Base-by-base conservation (phyloP, 2,113 vertebrate species). In the Euleptes europaea region DNA sequence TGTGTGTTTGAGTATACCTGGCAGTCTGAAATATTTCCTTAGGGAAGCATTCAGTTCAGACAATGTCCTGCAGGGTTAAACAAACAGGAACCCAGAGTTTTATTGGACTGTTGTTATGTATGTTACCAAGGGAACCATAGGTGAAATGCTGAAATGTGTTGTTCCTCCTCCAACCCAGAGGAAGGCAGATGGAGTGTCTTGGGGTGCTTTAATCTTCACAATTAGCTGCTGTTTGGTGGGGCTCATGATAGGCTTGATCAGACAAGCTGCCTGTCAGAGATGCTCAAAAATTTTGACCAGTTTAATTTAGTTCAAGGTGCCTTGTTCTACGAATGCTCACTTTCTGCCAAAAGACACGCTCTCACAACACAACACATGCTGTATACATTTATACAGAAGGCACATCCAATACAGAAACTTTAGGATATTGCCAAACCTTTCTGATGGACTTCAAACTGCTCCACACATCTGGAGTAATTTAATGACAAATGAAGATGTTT, bases 61-160 rank as follows among this genome's bases (percentile, higher is more conserved):
- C 90, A 87, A 89, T 88, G 91, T 93, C 92, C 91, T 94, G 89
- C 97, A 97, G 96, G 95, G 95, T 97, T 97, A 97, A 97, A 93
- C 95, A 96, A 96, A 96, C 90, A 96, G 92, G 96, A 94, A 95
- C 87, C 80, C 91, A 89, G 86, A 94, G 93, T 94, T 90, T 94
- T 92, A 91, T 84, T 86, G 92, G 92, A 89, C 93, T 97, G 96
- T 96, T 96, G 95, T 96, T 97, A 95, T 94, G 93, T 91, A 89
- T 1, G 95, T 97, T 97, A 91, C 95, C 95, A 94, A 92, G 96
- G 97, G 94, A 97, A 97, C 96, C 47, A 87, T 84, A 93, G 86
- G 82, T 93, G 96, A 96, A 97, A 97, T 97, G 96, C 94, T 95
- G 93, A 96, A 95, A 96, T 92, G 91, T 93, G 91, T 94, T 96